Conservation (phyloP, 2,797 vertebrate species). For the Menidia menidia region DNA sequence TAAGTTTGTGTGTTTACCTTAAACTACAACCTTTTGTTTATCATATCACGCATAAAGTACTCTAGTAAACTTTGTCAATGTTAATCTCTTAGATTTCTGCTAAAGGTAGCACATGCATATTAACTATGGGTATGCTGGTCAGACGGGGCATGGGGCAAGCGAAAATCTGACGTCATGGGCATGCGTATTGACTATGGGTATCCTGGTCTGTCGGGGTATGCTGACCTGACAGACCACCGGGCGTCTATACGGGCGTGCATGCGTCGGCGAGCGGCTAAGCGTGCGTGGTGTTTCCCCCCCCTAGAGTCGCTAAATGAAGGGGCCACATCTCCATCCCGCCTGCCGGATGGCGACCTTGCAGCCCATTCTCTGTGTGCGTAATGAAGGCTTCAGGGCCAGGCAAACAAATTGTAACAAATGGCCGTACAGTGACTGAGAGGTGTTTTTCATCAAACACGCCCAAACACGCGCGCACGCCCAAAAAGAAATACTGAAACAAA, state of each 20-base stretch:
- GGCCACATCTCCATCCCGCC: conserved; percentile 66
- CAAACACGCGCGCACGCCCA: neutral
- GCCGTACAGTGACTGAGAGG: conserved; percentile 74
- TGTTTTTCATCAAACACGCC: conserved; percentile 44
- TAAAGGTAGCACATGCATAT: too few species aligned
- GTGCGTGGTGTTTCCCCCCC: conserved; percentile 49
- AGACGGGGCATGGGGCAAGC: too few species aligned
- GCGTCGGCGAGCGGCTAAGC: conserved; percentile 11
- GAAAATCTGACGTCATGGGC: too few species aligned
- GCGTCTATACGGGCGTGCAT: conserved; percentile 26
- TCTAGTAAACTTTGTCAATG: too few species aligned
- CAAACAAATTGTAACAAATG: conserved; percentile 83
- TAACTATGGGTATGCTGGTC: too few species aligned
- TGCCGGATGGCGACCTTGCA: conserved; percentile 73
- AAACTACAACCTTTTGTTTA: too few species aligned
- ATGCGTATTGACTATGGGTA: too few species aligned
- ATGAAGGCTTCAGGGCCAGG: conserved; percentile 84
- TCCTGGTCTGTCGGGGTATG: too few species aligned
- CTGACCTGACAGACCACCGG: neutral
- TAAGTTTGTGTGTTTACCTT: too few species aligned
- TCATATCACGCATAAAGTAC: too few species aligned
- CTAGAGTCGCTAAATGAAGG: conserved; percentile 61
- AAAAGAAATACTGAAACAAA: neutral
- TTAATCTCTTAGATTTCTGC: too few species aligned
- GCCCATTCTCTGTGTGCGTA: conserved; percentile 63